These are phyloP conservation scores for western clawed frog (Xenopus tropicalis) DNA, from an alignment of 2,113 vertebrate species.

Conservation along the genomic window DNA sequence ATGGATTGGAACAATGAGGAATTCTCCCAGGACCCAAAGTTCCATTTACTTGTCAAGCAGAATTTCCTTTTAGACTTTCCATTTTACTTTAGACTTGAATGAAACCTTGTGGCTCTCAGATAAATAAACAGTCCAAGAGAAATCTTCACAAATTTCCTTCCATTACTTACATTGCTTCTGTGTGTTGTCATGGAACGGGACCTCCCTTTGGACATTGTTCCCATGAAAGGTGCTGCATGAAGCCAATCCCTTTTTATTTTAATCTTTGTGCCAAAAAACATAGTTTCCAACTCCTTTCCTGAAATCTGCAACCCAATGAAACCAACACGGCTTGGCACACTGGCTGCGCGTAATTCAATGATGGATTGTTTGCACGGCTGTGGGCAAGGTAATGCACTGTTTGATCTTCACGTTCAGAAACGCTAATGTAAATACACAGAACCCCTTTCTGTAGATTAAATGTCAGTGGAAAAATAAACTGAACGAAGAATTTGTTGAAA, in stretches of 20 bases:
- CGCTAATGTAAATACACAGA: slow-evolving; percentile 32
- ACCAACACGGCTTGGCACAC: slow-evolving; percentile 34
- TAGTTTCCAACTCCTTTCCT: slow-evolving; percentile 34
- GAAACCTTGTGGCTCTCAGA: slow-evolving; percentile 24
- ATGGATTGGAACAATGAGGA: neutral
- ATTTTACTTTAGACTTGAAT: neutral
- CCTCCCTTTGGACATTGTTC: slow-evolving; percentile 36
- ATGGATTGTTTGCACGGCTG: slow-evolving; percentile 37
- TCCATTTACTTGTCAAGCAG: neutral
- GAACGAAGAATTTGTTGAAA: slow-evolving; percentile 29
- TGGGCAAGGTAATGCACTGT: slow-evolving; percentile 37
- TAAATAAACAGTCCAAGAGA: slow-evolving; percentile 29
- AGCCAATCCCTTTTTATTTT: slow-evolving; percentile 23
- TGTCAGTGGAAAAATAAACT: slow-evolving; percentile 37
- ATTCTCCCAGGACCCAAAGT: neutral
- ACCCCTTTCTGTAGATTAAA: slow-evolving; percentile 37
- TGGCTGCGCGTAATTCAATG: slow-evolving; percentile 35
- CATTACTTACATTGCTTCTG: slow-evolving; percentile 29
- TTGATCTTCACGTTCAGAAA: slow-evolving; percentile 34
- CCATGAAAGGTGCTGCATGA: slow-evolving; percentile 36
- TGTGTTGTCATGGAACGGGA: slow-evolving; percentile 31
- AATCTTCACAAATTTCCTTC: slow-evolving; percentile 28
- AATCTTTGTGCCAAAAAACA: slow-evolving; percentile 33
- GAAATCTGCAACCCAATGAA: slow-evolving; percentile 36
- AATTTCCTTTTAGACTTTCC: neutral